These are phyloP conservation scores for Hirtodrosophila histrioides DNA, from an alignment of 2,888 invertebrate genomes.

Conservation along the genomic window DNA sequence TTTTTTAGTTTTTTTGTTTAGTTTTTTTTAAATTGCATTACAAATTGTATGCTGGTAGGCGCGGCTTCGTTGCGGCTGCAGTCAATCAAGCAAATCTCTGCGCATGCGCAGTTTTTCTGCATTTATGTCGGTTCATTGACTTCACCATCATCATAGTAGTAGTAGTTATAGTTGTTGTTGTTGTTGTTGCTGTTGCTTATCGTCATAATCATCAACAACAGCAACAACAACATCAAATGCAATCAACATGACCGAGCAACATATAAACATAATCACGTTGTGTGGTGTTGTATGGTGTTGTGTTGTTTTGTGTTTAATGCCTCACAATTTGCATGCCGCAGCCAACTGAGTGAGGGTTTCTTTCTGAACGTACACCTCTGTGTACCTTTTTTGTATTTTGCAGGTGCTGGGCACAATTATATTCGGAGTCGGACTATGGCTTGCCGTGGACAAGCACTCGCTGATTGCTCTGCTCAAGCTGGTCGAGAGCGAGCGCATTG, in stretches of 20 bases:
- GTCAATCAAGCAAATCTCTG: slow-evolving; percentile 78
- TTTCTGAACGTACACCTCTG: slow-evolving; percentile 17
- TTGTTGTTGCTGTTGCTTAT: slow-evolving; percentile 12
- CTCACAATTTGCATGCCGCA: slow-evolving; percentile 41
- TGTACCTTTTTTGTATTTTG: slow-evolving; percentile 28
- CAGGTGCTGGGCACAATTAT: slow-evolving; percentile 87
- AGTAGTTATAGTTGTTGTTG: slow-evolving; percentile 15
- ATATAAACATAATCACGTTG: slow-evolving; percentile 59
- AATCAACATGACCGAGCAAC: slow-evolving; percentile 67
- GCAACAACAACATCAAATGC: slow-evolving; percentile 56
- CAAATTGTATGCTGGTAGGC: slow-evolving; percentile 40
- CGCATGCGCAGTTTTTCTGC: slow-evolving; percentile 72
- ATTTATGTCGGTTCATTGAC: slow-evolving; percentile 67
- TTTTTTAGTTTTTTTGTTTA: neutral
- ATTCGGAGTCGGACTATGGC: slow-evolving; percentile 89
- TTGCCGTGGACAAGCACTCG: slow-evolving; percentile 88
- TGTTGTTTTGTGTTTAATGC: slow-evolving; percentile 35
- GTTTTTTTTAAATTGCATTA: slow-evolving; percentile 41
- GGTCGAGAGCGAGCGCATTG: slow-evolving; percentile 86
- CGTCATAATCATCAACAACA: slow-evolving; percentile 41
- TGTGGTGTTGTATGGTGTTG: slow-evolving; percentile 24
- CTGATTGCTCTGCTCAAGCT: slow-evolving; percentile 87
- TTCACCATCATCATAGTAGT: slow-evolving; percentile 21
- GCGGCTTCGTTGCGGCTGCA: slow-evolving; percentile 52
- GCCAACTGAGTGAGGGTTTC: slow-evolving; percentile 20